Evolutionary conservation across 2,797 vertebrate species (phyloP).

Genomic region (Helarctos malayanus): DNA sequence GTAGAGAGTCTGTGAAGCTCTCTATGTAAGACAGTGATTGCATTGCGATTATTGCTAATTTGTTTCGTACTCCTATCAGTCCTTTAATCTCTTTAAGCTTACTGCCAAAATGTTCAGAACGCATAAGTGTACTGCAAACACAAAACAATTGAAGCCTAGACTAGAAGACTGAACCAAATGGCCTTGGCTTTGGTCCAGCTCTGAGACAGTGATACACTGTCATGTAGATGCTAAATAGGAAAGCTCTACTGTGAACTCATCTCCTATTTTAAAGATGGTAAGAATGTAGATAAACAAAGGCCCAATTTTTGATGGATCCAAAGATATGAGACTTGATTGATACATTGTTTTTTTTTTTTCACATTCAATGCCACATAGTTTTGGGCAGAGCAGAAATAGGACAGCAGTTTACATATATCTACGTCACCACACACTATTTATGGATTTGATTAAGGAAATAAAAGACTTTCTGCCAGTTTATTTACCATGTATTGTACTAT

Average conservation of each 20-base stretch:
- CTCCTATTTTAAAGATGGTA: background rate
- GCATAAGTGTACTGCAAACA: background rate
- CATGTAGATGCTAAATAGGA: background rate
- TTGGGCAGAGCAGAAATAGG: background rate
- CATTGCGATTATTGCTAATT: background rate
- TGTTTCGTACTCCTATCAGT: background rate
- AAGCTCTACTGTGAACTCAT: background rate
- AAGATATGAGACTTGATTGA: background rate
- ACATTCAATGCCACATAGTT: background rate
- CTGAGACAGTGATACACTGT: background rate
- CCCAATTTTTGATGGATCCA: background rate
- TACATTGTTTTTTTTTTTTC: background rate
- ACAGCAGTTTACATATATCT: background rate
- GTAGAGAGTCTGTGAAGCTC: background rate
- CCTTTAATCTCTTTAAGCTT: background rate
- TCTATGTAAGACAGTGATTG: background rate
- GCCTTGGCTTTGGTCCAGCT: background rate
- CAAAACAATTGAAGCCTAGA: background rate
- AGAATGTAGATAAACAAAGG: background rate
- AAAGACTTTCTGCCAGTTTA: background rate
- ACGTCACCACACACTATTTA: background rate
- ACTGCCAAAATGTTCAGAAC: background rate
- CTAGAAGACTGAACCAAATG: background rate
- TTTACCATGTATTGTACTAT: accelerated
- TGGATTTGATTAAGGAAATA: background rate